Conservation (phyloP, 92 coral and sea anemone genomes). For the Zoanthus sansibaricus region DNA sequence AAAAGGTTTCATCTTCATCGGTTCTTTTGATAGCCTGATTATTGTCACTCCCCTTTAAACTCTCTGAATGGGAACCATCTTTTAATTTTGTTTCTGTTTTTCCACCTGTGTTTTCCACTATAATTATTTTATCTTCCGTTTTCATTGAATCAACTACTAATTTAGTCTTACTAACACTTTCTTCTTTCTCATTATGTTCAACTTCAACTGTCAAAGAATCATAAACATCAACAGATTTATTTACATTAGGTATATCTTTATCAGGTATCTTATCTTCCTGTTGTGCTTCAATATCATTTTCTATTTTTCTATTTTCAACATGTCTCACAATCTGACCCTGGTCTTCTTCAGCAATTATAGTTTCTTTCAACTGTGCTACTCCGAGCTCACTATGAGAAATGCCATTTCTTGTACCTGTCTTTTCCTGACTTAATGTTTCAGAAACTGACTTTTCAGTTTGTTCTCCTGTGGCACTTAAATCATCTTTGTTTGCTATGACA, state of each 20-base stretch:
- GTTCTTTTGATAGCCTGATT: not conserved
- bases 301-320: not conserved
- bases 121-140: not conserved
- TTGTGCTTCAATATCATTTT: not conserved
- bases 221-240: not conserved
- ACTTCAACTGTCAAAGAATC: not conserved
- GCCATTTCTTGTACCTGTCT: not conserved
- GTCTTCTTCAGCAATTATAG: conserved; percentile 1
- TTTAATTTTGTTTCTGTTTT: not conserved
- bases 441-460: not conserved
- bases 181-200: not conserved
- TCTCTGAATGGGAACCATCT: not conserved
- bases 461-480: not conserved
- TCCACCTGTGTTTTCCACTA: not conserved
- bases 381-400: not conserved
- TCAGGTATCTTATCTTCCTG: not conserved
- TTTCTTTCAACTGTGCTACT: not conserved
- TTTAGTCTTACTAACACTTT: not conserved
- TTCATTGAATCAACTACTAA: not conserved
- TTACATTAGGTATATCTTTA: not conserved
- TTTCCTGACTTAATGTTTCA: not conserved
- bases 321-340: not conserved
- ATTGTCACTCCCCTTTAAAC: not conserved
- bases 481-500: not conserved
- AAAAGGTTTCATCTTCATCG: not conserved